Percentiles rank a stretch among this genome's conserved stretches.
Evolutionary conservation across 2,113 vertebrate genomes (phyloP).

Genomic region (Lophotis ruficrista): DNA sequence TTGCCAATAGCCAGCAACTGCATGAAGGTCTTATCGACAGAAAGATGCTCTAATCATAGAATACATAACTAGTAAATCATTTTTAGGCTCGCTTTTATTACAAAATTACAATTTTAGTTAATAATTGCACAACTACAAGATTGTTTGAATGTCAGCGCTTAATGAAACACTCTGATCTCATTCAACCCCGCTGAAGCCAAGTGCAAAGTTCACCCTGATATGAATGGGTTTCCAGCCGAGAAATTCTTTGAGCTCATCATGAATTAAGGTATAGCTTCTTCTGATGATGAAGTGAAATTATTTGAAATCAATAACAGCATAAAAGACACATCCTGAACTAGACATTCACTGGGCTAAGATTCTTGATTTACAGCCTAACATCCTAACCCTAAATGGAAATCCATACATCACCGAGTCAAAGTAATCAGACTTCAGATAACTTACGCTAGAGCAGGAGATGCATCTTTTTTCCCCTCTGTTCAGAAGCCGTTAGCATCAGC

Average conservation of each 20-base stretch:
- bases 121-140: slow-evolving; percentile 44
- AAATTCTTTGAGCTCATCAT: not conserved
- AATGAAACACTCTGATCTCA: not conserved
- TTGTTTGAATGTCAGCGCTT: not conserved
- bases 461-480: not conserved
- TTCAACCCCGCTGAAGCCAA: slow-evolving; percentile 9
- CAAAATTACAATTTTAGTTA: slow-evolving; percentile 45
- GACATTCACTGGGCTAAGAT: not conserved
- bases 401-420: slow-evolving; percentile 20
- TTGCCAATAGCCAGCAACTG: not conserved
- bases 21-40: not conserved
- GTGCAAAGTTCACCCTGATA: slow-evolving; percentile 40
- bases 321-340: slow-evolving; percentile 20
- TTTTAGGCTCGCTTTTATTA: slow-evolving; percentile 52
- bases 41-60: not conserved
- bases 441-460: not conserved
- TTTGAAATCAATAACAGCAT: slow-evolving; percentile 19
- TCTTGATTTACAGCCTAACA: slow-evolving; percentile 40
- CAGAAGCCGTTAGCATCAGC: not conserved
- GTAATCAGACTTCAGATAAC: not conserved
- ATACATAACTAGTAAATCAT: not conserved
- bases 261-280: slow-evolving; percentile 37
- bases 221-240: not conserved
- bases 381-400: slow-evolving; percentile 27
- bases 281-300: slow-evolving; percentile 13